Percentiles rank a stretch among this genome's conserved stretches.
Conservation (phyloP, 2,888 invertebrate genomes). For the Alloscopus bannaensis region DNA sequence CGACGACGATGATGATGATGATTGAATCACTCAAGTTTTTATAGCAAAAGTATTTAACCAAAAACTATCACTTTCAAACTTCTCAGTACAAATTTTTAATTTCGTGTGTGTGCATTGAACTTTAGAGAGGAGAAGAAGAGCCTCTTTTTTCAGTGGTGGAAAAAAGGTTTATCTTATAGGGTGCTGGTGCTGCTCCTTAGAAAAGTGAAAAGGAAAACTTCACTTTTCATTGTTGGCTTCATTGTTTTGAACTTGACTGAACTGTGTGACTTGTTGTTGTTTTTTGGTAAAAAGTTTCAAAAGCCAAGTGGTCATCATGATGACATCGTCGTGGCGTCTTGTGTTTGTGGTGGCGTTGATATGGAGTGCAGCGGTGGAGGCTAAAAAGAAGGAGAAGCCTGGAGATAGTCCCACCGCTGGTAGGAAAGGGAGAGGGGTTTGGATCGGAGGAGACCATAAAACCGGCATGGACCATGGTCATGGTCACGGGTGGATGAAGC, state of each 20-base stretch:
- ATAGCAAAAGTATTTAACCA: constrained; percentile 61
- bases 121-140: constrained; percentile 34
- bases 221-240: constrained; percentile 20
- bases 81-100: constrained; percentile 60
- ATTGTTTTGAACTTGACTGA: not conserved
- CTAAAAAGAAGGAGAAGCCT: constrained; percentile 9
- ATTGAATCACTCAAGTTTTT: constrained; percentile 58
- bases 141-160: constrained; percentile 39
- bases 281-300: too few species aligned
- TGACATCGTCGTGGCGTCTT: constrained; percentile 27
- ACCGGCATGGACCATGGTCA: constrained; percentile 47
- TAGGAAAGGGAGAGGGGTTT: constrained; percentile 37
- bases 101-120: constrained; percentile 61
- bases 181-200: constrained; percentile 23
- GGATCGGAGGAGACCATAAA: constrained; percentile 29
- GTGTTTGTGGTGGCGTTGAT: constrained; percentile 36
- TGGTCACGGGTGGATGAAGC: constrained; percentile 63
- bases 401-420: constrained; percentile 10
- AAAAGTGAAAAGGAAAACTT: constrained; percentile 39
- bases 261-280: too few species aligned
- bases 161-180: too few species aligned
- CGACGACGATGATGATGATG: constrained; percentile 44
- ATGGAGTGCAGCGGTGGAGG: constrained; percentile 47
- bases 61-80: constrained; percentile 62
- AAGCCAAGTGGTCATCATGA: constrained; percentile 27